Evolutionary conservation across 1,140 invertebrate genomes (phyloP).

Genomic region (Planococcus citri): DNA sequence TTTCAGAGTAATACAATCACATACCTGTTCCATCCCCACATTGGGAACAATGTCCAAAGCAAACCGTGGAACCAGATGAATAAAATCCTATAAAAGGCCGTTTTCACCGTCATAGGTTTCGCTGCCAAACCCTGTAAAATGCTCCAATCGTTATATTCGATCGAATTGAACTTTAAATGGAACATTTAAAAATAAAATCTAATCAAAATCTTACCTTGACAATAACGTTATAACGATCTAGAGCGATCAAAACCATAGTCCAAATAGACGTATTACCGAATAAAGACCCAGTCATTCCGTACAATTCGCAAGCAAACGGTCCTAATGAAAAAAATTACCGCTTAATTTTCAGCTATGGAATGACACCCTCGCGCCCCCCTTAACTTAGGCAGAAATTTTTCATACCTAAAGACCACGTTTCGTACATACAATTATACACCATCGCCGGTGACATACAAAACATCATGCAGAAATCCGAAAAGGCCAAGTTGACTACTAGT

Average conservation of each 20-base stretch:
- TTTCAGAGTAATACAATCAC: too few relatives aligned
- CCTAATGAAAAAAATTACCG: slow-evolving; percentile 34
- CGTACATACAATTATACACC: slow-evolving; percentile 73
- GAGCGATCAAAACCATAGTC: slow-evolving; percentile 67
- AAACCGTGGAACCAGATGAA: slow-evolving; percentile 53
- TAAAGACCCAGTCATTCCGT: slow-evolving; percentile 62
- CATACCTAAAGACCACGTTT: slow-evolving; percentile 69
- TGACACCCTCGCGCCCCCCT: too few relatives aligned
- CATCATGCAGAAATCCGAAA: slow-evolving; percentile 84
- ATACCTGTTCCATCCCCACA: slow-evolving; percentile 73
- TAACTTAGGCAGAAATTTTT: too few relatives aligned
- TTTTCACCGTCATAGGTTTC: slow-evolving; percentile 53
- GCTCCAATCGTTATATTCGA: background rate
- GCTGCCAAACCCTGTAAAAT: slow-evolving; percentile 45
- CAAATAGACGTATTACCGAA: slow-evolving; percentile 70
- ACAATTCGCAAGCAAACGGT: slow-evolving; percentile 66
- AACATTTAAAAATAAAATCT: too few relatives aligned
- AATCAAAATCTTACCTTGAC: slow-evolving; percentile 43
- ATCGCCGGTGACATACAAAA: slow-evolving; percentile 65
- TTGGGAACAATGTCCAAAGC: slow-evolving; percentile 53
- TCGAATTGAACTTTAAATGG: background rate
- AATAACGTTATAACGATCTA: slow-evolving; percentile 75
- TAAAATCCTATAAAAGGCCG: slow-evolving; percentile 52
- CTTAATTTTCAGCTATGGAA: too few relatives aligned
- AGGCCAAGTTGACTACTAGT: slow-evolving; percentile 70